Evolutionary conservation across 1,140 invertebrate species (phyloP).

Genomic region (Dendroctonus ponderosae): DNA sequence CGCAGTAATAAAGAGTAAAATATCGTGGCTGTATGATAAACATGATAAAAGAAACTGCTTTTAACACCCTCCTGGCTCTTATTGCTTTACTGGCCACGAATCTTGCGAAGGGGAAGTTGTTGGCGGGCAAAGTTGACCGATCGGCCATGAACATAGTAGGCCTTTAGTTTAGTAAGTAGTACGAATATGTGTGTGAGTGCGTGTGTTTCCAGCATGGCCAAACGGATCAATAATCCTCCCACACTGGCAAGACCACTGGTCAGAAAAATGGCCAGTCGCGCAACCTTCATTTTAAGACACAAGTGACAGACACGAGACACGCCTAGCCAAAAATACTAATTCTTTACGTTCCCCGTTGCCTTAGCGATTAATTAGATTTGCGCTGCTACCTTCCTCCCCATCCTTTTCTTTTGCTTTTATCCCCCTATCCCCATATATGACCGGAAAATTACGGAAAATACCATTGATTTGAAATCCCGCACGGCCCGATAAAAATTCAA

Average conservation of each 20-base stretch:
- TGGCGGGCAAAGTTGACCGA: constrained; percentile 18
- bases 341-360: constrained; percentile 36
- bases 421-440: constrained; percentile 29
- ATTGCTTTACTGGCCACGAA: constrained; percentile 25
- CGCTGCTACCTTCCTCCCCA: constrained; percentile 31
- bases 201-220: constrained; percentile 43
- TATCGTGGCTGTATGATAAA: no score
- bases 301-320: constrained; percentile 45
- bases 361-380: constrained; percentile 38
- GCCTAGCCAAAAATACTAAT: constrained; percentile 44
- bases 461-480: constrained; percentile 2
- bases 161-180: constrained; percentile 34
- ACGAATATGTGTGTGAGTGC: constrained; percentile 41
- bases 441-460: constrained; percentile 30
- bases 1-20: no score
- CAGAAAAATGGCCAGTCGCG: constrained; percentile 49
- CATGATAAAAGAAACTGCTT: constrained; percentile 2
- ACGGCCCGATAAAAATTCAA: constrained; percentile 14
- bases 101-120: constrained; percentile 19
- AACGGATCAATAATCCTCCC: constrained; percentile 50
- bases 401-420: constrained; percentile 27
- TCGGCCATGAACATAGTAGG: constrained; percentile 26
- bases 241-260: constrained; percentile 49
- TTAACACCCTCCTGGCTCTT: constrained; percentile 10
- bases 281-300: constrained; percentile 49